Conservation (phyloP, 2,113 vertebrate genomes). For the Himantopus leucocephalus region DNA sequence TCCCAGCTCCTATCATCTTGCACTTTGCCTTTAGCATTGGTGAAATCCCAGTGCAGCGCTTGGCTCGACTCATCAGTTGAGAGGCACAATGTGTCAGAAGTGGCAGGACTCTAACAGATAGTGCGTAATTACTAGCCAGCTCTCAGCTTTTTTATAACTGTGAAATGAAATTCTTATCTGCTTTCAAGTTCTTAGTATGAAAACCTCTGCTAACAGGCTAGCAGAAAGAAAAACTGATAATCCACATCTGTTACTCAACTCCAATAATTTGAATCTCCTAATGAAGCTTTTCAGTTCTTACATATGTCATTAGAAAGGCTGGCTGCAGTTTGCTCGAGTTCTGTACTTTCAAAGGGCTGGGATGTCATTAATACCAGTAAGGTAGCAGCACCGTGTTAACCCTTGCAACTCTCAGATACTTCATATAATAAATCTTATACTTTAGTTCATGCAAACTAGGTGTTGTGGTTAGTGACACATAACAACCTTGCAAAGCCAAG, state of each 20-base stretch:
- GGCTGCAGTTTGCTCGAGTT: background rate
- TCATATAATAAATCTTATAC: background rate
- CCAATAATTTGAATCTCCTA: background rate
- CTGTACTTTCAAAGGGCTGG: background rate
- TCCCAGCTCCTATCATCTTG: slow-evolving; percentile 42
- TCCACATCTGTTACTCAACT: background rate
- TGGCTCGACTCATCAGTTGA: background rate
- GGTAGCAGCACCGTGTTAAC: background rate
- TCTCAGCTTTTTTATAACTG: background rate
- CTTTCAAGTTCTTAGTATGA: background rate
- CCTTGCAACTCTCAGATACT: background rate
- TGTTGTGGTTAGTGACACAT: background rate
- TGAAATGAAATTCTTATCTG: background rate
- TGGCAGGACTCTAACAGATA: background rate
- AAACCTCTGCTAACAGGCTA: background rate
- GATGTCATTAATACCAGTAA: background rate
- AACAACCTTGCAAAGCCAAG: background rate
- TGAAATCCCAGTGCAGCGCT: slow-evolving; percentile 12
- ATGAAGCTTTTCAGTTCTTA: background rate
- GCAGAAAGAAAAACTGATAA: background rate
- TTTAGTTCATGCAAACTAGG: background rate
- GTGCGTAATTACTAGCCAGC: background rate
- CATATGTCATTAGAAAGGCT: background rate
- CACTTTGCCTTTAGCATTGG: slow-evolving; percentile 49
- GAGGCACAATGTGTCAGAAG: background rate